phyloP scores from a whole-genome alignment of 1,140 invertebrate species.

The Diabrotica undecimpunctata region DNA sequence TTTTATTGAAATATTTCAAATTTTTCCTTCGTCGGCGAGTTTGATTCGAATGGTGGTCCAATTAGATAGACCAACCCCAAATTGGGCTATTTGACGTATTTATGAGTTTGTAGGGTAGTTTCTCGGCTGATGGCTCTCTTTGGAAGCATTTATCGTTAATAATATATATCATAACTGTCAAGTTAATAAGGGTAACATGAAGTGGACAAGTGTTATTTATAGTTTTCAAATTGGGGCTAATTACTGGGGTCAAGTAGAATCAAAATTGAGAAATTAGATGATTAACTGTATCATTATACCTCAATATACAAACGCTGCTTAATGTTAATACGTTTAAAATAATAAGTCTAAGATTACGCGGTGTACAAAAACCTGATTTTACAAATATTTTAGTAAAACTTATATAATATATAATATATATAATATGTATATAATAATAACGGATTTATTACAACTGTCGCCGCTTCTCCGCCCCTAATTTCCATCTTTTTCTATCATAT shows the following conservation, averaged over 20 bases:
- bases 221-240: slow-evolving; percentile 9
- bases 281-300: too few species aligned
- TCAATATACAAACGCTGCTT: too few species aligned
- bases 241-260: neutral
- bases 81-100: slow-evolving; percentile 14
- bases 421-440: too few species aligned
- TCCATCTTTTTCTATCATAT: too few species aligned
- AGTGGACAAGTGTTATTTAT: slow-evolving; percentile 19
- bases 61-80: slow-evolving; percentile 14
- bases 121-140: slow-evolving; percentile 17
- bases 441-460: too few species aligned
- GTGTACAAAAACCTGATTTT: too few species aligned
- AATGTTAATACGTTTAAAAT: too few species aligned
- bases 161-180: slow-evolving; percentile 18
- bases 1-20: slow-evolving; percentile 13
- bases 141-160: slow-evolving; percentile 18
- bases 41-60: slow-evolving; percentile 10
- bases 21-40: slow-evolving; percentile 10
- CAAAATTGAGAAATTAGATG: slow-evolving; percentile 13
- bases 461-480: too few species aligned
- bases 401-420: too few species aligned
- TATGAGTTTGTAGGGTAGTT: slow-evolving; percentile 10
- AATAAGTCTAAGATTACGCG: too few species aligned
- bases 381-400: too few species aligned
- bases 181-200: slow-evolving; percentile 18